Evolutionary conservation across 2,888 invertebrate genomes (phyloP).

Genomic region (Ectobius pallidus): DNA sequence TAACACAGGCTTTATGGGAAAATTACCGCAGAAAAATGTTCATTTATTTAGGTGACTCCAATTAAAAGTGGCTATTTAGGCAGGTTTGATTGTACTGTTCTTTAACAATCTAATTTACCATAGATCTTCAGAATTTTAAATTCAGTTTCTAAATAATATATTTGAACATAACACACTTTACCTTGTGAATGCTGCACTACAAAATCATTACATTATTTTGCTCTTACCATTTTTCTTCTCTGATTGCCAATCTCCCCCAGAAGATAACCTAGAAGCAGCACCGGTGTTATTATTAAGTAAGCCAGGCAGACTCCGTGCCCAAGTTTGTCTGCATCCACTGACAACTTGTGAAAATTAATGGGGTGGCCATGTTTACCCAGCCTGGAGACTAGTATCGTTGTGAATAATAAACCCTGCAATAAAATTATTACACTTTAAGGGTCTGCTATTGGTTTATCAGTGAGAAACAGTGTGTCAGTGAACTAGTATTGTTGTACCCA

Average conservation of each 20-base stretch:
- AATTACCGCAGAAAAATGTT: too few relatives aligned
- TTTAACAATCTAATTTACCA: too few relatives aligned
- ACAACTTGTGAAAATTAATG: conserved; percentile 37
- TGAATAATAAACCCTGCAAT: conserved; percentile 36
- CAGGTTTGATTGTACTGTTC: too few relatives aligned
- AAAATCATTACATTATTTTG: too few relatives aligned
- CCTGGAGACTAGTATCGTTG: conserved; percentile 38
- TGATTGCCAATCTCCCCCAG: conserved; percentile 40
- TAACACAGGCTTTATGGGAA: too few relatives aligned
- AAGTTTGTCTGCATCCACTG: conserved; percentile 38
- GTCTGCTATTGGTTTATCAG: neutral
- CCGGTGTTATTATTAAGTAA: conserved; percentile 40
- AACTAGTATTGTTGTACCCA: neutral
- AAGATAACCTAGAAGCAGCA: conserved; percentile 39
- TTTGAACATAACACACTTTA: too few relatives aligned
- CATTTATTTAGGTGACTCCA: too few relatives aligned
- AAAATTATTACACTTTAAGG: neutral
- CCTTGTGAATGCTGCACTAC: too few relatives aligned
- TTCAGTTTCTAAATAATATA: too few relatives aligned
- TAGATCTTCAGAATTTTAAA: too few relatives aligned
- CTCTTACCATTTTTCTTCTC: conserved; percentile 40
- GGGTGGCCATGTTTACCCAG: conserved; percentile 37
- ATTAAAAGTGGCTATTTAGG: too few relatives aligned
- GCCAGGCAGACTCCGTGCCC: conserved; percentile 41
- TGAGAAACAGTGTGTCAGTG: neutral